phyloP scores from a whole-genome alignment of 2,113 vertebrate genomes.

The Labrus mixtus region DNA sequence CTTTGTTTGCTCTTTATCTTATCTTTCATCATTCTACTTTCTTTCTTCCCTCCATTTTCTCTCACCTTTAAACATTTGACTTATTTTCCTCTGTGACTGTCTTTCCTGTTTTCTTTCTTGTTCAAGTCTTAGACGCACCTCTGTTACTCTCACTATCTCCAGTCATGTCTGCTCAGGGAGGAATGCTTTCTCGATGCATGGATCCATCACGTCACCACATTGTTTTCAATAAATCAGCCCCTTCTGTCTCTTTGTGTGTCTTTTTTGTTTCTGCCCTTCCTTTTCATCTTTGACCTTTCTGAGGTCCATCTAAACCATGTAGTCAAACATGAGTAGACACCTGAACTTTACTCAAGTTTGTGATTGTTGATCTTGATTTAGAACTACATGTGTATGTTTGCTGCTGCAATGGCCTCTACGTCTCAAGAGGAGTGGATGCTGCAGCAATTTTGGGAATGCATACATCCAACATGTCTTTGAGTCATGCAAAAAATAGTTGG shows the following conservation, averaged over 20 bases:
- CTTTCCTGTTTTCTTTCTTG: constrained; percentile 10
- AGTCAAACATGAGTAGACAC: constrained; percentile 5
- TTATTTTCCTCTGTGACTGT: background rate
- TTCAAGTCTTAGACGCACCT: constrained; percentile 13
- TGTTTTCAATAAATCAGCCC: constrained; percentile 75
- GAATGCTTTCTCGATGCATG: constrained; percentile 65
- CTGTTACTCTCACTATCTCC: constrained; percentile 3
- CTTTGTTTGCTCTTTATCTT: constrained; percentile 4
- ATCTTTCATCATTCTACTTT: constrained; percentile 3
- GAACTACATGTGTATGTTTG: background rate
- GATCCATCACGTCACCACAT: constrained; percentile 63
- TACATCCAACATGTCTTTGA: no score
- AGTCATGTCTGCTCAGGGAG: constrained; percentile 34
- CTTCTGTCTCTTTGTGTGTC: constrained; percentile 47
- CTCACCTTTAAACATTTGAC: constrained; percentile 16
- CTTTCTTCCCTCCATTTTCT: background rate
- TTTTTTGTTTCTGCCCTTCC: constrained; percentile 37
- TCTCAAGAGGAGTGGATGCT: no score
- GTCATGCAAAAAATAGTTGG: no score
- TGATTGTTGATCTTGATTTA: background rate
- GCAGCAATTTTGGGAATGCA: no score
- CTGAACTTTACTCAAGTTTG: background rate
- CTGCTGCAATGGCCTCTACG: no score
- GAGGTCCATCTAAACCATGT: constrained; percentile 10
- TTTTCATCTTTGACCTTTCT: constrained; percentile 57